phyloP scores from a whole-genome alignment of 2,113 vertebrate genomes.

The Ursus arctos region DNA sequence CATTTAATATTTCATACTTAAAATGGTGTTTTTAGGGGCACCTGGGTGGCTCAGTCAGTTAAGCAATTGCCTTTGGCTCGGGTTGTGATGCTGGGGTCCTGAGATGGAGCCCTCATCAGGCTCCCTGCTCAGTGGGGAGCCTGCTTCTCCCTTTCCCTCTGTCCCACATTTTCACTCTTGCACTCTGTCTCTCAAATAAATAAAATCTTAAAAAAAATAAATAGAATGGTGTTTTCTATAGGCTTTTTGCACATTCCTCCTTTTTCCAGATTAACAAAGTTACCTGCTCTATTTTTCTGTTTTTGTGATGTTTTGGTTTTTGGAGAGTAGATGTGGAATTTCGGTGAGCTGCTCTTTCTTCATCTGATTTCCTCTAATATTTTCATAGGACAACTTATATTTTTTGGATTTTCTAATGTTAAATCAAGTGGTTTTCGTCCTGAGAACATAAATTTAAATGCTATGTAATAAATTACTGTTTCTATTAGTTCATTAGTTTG shows the following conservation, averaged over 20 bases:
- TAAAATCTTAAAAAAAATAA: background rate
- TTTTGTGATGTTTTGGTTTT: background rate
- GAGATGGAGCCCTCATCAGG: background rate
- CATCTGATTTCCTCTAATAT: background rate
- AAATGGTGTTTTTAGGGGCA: background rate
- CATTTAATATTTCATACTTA: background rate
- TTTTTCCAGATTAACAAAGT: background rate
- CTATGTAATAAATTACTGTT: background rate
- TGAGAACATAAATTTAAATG: background rate
- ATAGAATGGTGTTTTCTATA: background rate
- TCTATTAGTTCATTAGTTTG: background rate
- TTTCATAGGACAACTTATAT: background rate
- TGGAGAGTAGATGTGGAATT: background rate
- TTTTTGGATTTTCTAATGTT: background rate
- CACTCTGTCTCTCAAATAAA: background rate
- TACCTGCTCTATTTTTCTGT: background rate
- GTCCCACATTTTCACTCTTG: background rate
- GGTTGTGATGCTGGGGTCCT: background rate
- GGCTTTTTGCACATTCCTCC: background rate
- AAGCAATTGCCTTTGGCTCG: background rate
- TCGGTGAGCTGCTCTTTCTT: background rate
- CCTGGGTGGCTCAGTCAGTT: background rate
- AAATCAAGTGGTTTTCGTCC: background rate
- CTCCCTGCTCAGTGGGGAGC: background rate
- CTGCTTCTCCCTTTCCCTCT: background rate